Evolutionary conservation across 30 jellyfish, hydroid and myxozoan species (phyloP), one percentile per base, ranked within the genome.

Genomic region (Hydractinia symbiolongicarpus): DNA sequence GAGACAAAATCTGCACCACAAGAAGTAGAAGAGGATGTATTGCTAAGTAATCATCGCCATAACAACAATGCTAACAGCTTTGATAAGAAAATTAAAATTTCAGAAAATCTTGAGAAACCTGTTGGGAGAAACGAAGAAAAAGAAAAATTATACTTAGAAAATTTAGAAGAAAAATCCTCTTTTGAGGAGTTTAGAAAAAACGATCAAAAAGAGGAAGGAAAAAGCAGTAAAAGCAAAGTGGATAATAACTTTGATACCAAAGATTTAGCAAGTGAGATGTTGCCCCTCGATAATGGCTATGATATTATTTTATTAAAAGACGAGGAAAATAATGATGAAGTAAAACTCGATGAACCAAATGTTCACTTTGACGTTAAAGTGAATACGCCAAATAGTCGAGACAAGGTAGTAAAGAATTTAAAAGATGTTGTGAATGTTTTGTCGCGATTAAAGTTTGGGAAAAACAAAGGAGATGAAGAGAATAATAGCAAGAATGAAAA

Each of bases 341-440:
- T 64, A n/a, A 64, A 64, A 64, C 17, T 64, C 19, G 74, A 64
- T 64, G 74, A n/a, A n/a, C 74, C 74, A 64, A 64, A 64, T 13
- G 17, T 64, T 44, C 19, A 64, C 9, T 64, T 64, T 64, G 74
- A 64, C 2, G 74, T 64, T 7, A 64, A 64, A 51, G 19, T 64
- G 16, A 64, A 64, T 51, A n/a, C 74, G 74, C 40, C 74, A 64
- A 64, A 64, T 64, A 51, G 4, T 64, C 74, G 74, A 64, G 74
- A 64, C 17, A 64, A 64, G 9, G 40, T 64, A 6, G 74, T 13
- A 44, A 64, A 13, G 40, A 64, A 64, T 64, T 51, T 64, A 13
- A 64, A 64, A 64, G 40, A 7, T 64, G 74, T 13, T 0, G 19
- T 64, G 17, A 44, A 13, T 64, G 19, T 64, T 13, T n/a, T 64